phyloP scores from a whole-genome alignment of 1,140 invertebrate genomes.

The Cydia strobilella region DNA sequence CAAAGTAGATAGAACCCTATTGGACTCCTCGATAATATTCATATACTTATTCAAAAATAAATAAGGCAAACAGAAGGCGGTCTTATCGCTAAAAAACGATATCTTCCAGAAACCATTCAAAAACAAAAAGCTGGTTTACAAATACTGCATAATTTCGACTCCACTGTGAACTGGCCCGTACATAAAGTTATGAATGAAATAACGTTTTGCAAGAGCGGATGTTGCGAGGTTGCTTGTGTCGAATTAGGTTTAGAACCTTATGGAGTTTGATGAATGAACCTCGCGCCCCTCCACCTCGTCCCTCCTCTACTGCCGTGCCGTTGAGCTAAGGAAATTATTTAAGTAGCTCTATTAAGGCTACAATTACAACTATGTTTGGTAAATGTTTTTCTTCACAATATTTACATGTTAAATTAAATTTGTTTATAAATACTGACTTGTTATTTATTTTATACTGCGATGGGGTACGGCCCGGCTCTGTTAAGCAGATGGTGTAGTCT shows the following conservation, averaged over 20 bases:
- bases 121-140: too few relatives aligned
- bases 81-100: too few relatives aligned
- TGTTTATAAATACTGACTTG: too few relatives aligned
- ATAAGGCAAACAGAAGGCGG: too few relatives aligned
- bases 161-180: conserved; percentile 52
- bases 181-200: conserved; percentile 77
- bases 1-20: too few relatives aligned
- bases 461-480: too few relatives aligned
- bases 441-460: neutral
- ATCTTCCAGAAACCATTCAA: too few relatives aligned
- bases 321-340: neutral
- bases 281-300: conserved; percentile 36
- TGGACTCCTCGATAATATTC: too few relatives aligned
- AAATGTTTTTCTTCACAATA: neutral
- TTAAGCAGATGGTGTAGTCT: too few relatives aligned
- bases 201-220: conserved; percentile 79
- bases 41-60: too few relatives aligned
- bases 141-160: neutral
- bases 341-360: neutral
- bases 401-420: too few relatives aligned
- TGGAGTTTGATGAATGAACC: conserved; percentile 77
- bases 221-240: conserved; percentile 76
- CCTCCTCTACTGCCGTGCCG: neutral
- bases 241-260: conserved; percentile 79
- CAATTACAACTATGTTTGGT: neutral